phyloP scores from a whole-genome alignment of 1,140 invertebrate genomes.

The Drosophila parabipectinata region DNA sequence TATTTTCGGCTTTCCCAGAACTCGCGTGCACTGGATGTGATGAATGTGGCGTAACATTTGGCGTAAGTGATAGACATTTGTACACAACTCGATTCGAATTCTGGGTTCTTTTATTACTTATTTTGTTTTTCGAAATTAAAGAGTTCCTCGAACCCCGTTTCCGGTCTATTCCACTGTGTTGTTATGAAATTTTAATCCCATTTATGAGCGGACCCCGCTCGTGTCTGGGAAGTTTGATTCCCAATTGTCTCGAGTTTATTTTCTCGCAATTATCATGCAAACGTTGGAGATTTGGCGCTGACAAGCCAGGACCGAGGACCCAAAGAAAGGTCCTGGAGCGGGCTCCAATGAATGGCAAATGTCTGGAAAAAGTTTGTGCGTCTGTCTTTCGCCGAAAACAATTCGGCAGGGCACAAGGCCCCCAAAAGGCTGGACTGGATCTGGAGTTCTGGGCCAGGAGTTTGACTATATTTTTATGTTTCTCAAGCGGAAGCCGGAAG shows the following conservation, averaged over 20 bases:
- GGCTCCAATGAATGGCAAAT: conserved; percentile 56
- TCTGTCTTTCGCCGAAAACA: conserved; percentile 27
- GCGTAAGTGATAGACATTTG: conserved; percentile 64
- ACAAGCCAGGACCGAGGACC: conserved; percentile 20
- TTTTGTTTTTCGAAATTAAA: conserved; percentile 1
- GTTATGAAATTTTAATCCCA: conserved; percentile 64
- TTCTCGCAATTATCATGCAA: conserved; percentile 61
- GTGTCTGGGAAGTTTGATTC: conserved; percentile 70
- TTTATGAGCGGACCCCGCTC: conserved; percentile 16
- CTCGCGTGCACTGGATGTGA: conserved; percentile 53
- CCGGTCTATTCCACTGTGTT: conserved; percentile 2
- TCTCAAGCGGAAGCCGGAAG: conserved; percentile 70
- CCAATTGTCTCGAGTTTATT: conserved; percentile 70
- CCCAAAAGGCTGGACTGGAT: conserved; percentile 13
- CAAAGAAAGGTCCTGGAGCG: neutral
- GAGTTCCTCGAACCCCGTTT: conserved; percentile 21
- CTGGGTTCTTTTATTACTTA: conserved; percentile 2
- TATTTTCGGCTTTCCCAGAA: conserved; percentile 50
- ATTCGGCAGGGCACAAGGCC: conserved; percentile 21
- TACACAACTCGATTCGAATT: conserved; percentile 10
- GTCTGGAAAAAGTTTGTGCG: conserved; percentile 44
- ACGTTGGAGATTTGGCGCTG: conserved; percentile 32
- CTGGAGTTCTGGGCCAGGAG: conserved; percentile 27
- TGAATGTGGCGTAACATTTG: conserved; percentile 65
- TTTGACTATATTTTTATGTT: conserved; percentile 65